A percentile compares a stretch with the other conserved stretches of the same genome.
phyloP scores from a whole-genome alignment of 2,888 invertebrate genomes.

The Daptonema setosum region DNA sequence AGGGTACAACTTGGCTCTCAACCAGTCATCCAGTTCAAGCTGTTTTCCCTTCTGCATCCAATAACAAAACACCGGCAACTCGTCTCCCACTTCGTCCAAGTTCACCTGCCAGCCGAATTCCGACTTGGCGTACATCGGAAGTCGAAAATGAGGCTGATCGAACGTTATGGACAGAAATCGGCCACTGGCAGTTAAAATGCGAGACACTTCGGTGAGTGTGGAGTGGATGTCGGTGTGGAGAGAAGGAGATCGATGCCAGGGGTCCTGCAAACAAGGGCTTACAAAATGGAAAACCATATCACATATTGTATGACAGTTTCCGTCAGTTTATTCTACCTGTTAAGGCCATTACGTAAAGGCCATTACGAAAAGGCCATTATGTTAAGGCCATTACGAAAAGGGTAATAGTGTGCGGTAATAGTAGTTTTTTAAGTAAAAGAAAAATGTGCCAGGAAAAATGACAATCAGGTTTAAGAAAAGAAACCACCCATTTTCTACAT shows the following conservation, averaged over 20 bases:
- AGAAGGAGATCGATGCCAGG: slow-evolving; percentile 26
- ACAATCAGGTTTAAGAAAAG: too few relatives aligned
- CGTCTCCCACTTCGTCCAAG: slow-evolving; percentile 6
- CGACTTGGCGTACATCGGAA: slow-evolving; percentile 19
- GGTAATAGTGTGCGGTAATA: too few relatives aligned
- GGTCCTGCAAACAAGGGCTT: slow-evolving; percentile 15
- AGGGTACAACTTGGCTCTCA: too few relatives aligned
- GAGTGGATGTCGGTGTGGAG: slow-evolving; percentile 17
- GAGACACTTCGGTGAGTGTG: slow-evolving; percentile 23
- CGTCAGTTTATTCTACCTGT: too few relatives aligned
- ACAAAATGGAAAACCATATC: not conserved
- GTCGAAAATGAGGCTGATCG: slow-evolving; percentile 32
- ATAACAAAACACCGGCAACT: not conserved
- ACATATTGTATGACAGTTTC: slow-evolving; percentile 20
- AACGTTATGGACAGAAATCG: slow-evolving; percentile 31
- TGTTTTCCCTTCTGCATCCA: not conserved
- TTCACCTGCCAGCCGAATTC: slow-evolving; percentile 17
- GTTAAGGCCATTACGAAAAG: too few relatives aligned
- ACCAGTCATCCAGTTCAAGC: too few relatives aligned
- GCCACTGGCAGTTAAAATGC: slow-evolving; percentile 22
- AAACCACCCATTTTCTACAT: too few relatives aligned
- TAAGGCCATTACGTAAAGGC: too few relatives aligned
- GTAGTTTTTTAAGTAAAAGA: too few relatives aligned
- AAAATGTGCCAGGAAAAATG: too few relatives aligned
- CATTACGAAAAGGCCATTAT: too few relatives aligned